Percentiles rank a stretch among this genome's conserved stretches.
Evolutionary conservation across 2,113 vertebrate species (phyloP).

Genomic region (Myiozetetes cayanensis): DNA sequence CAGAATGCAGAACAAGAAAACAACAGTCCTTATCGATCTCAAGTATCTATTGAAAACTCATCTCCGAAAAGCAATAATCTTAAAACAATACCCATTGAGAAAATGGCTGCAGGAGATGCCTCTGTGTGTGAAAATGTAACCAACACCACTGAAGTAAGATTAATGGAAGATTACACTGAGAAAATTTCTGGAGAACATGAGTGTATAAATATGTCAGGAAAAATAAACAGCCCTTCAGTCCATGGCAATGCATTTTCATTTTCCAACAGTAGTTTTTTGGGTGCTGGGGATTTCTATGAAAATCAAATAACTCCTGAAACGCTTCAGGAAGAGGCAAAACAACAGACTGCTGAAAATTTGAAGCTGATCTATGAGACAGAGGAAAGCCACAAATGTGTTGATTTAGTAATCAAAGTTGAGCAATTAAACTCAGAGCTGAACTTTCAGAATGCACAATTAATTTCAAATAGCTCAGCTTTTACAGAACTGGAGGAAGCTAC

Average conservation of each 20-base stretch:
- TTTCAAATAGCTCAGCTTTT: conserved; percentile 63
- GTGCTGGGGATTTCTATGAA: background rate
- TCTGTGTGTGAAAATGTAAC: background rate
- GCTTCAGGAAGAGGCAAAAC: conserved; percentile 17
- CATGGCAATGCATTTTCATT: background rate
- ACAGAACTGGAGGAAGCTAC: conserved; percentile 68
- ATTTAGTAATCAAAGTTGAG: conserved; percentile 46
- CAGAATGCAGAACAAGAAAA: conserved; percentile 6
- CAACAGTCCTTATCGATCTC: background rate
- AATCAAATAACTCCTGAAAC: background rate
- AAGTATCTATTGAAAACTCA: background rate
- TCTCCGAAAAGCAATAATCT: background rate
- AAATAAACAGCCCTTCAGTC: background rate
- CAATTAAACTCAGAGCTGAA: conserved; percentile 62
- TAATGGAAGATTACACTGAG: background rate
- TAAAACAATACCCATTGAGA: background rate
- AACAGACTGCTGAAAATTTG: conserved; percentile 35
- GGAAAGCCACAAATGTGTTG: conserved; percentile 28
- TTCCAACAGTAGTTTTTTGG: background rate
- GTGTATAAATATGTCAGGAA: background rate
- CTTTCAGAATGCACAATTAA: conserved; percentile 66
- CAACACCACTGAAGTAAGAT: background rate
- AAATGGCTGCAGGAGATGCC: background rate
- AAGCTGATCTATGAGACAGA: background rate
- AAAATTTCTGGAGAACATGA: background rate